These are phyloP conservation scores for Phaedon cochleariae DNA, from an alignment of 2,888 invertebrate genomes.

Conservation along the genomic window DNA sequence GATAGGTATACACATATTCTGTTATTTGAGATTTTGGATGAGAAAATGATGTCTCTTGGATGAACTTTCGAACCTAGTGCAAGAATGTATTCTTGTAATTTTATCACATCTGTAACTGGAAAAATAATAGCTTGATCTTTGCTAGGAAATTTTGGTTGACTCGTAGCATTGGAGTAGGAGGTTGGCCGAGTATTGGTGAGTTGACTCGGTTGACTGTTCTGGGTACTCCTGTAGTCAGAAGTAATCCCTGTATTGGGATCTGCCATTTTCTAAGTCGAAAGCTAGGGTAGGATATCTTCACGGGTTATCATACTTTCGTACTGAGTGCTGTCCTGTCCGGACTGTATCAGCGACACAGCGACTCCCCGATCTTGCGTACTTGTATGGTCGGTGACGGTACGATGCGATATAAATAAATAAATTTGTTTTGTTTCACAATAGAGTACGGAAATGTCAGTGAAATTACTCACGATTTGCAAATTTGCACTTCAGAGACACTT, in stretches of 20 bases:
- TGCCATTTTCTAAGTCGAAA: background rate
- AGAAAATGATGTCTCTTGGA: conserved; percentile 31
- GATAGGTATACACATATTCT: conserved; percentile 40
- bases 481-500: background rate
- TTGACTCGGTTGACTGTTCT: too few species aligned
- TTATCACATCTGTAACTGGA: conserved; percentile 1
- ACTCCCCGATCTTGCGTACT: background rate
- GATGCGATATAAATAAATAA: too few species aligned
- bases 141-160: conserved; percentile 11
- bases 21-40: conserved; percentile 40
- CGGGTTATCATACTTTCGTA: background rate
- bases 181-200: background rate
- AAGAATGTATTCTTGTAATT: conserved; percentile 10
- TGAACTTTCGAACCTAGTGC: conserved; percentile 22
- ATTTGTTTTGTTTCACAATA: too few species aligned
- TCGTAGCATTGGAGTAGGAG: conserved; percentile 1
- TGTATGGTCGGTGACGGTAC: too few species aligned
- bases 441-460: background rate
- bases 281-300: background rate
- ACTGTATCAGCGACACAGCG: background rate
- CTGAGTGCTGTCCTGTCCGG: background rate
- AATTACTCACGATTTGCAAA: background rate
- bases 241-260: too few species aligned
- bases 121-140: conserved; percentile 20
- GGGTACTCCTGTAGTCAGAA: too few species aligned